Base-by-base conservation (phyloP, 2,113 vertebrate genomes). In the Oryzias javanicus region DNA sequence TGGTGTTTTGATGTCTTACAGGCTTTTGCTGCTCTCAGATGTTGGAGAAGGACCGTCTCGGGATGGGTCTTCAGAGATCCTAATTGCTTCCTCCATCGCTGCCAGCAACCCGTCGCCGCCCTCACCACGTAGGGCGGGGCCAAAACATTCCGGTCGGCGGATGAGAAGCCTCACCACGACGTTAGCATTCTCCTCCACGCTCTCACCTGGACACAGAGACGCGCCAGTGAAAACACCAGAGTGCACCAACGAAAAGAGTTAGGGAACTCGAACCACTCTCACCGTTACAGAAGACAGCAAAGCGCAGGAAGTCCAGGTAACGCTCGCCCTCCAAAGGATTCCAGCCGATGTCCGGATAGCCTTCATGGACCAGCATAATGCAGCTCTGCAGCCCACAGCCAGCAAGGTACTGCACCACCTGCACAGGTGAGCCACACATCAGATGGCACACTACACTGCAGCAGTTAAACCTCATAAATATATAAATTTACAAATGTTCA, bases 241-340 rank as follows among this genome's bases (percentile, higher is more conserved):
- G 29, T 18, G 29, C 49, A 20, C 12, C 18, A 48, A 14, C 4
- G 25, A 16, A 6, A 4, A 22, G 4, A 49, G 20, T 4, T 14
- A 13, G 6, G 40, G 18, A 16, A 12, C 35, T 35, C 35, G 12
- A 35, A 13, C 35, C 8, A 1, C 5, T 78, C 49, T 87, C 85
- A 98, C 96, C 96, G 13, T 98, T 98, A 83, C 96, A 98, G 88
- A 98, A 98, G 48, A 98, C 96, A 53, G 96, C 96, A 57, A 98
- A 98, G 55, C 96, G 91, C 58, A 98, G 93, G 78, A 98, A 98
- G 90, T 98, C 96, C 1, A 98, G 91, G n/a, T 98, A 98, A 53
- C 96, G 80, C 45, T 98, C 96, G 47, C 96, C 96, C 87, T 98
- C 96, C 42, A 98, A 96, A 3, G 96, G 96, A 87, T 98, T 98